These are phyloP conservation scores for Scalopus aquaticus DNA, from an alignment of 2,113 vertebrate species.

Conservation along the genomic window DNA sequence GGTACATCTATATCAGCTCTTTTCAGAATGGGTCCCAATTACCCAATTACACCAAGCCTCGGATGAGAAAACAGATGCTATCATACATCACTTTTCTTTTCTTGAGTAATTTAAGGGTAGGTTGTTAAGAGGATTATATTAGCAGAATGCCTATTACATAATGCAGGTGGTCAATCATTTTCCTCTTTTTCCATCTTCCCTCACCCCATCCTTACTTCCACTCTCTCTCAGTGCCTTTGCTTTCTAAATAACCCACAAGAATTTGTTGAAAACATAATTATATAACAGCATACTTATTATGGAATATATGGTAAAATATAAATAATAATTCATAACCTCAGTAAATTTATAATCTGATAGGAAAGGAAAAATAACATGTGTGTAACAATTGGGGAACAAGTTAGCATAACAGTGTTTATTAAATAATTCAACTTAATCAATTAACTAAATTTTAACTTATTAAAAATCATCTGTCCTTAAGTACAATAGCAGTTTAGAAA, in stretches of 20 bases:
- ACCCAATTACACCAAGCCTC: not conserved
- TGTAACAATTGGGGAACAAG: not conserved
- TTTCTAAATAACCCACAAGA: constrained; percentile 40
- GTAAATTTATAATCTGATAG: not conserved
- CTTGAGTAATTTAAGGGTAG: constrained; percentile 29
- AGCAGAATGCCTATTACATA: not conserved
- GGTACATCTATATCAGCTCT: not conserved
- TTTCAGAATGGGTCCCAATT: constrained; percentile 25
- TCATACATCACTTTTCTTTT: not conserved
- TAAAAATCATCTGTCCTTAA: not conserved
- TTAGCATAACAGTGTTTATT: constrained; percentile 1
- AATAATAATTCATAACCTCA: constrained; percentile 21
- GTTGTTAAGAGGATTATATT: not conserved
- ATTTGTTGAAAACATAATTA: constrained; percentile 32
- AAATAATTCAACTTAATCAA: not conserved
- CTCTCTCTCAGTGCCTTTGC: not conserved
- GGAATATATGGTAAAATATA: constrained; percentile 6
- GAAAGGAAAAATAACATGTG: constrained; percentile 20
- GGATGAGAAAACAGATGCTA: constrained; percentile 17
- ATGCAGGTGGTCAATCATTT: not conserved
- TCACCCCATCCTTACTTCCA: not conserved
- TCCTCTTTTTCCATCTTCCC: not conserved
- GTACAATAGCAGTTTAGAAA: not conserved
- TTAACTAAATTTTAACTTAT: not conserved
- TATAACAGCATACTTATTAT: constrained; percentile 16